Percentiles rank a stretch among this genome's conserved stretches.
These are phyloP conservation scores for Regulus satrapa DNA, from an alignment of 2,113 vertebrate species.

Conservation along the genomic window DNA sequence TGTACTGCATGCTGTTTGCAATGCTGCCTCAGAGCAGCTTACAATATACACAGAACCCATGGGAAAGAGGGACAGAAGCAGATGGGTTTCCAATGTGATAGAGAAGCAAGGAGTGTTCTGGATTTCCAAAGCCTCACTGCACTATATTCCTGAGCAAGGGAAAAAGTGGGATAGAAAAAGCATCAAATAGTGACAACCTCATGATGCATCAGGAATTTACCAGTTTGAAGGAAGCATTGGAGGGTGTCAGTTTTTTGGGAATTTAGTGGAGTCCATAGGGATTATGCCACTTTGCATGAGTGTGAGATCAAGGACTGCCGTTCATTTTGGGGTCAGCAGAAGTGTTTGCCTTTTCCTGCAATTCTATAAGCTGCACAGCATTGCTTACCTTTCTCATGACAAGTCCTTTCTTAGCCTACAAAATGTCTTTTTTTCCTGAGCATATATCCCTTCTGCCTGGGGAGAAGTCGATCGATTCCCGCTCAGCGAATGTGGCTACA, in stretches of 20 bases:
- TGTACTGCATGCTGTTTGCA: not conserved
- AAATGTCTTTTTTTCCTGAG: not conserved
- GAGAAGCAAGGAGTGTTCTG: not conserved
- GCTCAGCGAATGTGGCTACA: not conserved
- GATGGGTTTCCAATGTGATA: not conserved
- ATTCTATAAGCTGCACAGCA: not conserved
- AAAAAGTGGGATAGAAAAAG: not conserved
- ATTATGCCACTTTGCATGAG: not conserved
- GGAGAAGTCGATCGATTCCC: accelerated
- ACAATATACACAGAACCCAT: slow-evolving; percentile 1
- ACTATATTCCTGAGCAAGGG: not conserved
- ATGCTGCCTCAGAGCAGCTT: not conserved
- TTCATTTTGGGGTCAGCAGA: not conserved
- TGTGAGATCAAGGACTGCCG: not conserved
- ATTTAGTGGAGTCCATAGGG: accelerated
- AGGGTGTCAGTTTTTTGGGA: not conserved
- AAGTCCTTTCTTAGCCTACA: not conserved
- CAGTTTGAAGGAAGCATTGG: not conserved
- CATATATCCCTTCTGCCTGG: not conserved
- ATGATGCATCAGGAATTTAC: not conserved
- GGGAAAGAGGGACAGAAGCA: not conserved
- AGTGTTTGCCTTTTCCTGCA: not conserved
- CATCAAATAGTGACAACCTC: not conserved
- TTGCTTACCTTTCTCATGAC: not conserved
- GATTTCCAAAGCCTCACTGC: not conserved